Conservation (phyloP, 2,113 vertebrate genomes). For the Isurus oxyrinchus region DNA sequence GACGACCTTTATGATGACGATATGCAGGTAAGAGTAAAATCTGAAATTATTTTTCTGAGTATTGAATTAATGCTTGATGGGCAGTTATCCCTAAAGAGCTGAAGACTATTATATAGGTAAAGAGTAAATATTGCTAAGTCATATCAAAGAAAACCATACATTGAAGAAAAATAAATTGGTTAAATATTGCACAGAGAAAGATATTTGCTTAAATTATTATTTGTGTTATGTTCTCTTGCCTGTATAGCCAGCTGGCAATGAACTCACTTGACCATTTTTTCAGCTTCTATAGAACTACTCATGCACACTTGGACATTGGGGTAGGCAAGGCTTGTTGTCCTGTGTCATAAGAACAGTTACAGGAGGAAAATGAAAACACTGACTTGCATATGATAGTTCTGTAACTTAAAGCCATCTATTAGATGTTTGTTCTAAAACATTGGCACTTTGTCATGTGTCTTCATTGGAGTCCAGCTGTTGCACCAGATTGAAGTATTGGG, state of each 20-base stretch:
- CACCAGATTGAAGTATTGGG: too few species aligned
- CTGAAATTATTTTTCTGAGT: neutral
- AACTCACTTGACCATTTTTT: neutral
- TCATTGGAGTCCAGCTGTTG: too few species aligned
- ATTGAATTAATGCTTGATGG: neutral
- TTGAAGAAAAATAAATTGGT: neutral
- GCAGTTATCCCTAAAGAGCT: neutral
- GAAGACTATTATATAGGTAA: neutral
- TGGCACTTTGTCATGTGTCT: too few species aligned
- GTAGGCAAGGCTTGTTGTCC: neutral
- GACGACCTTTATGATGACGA: slow-evolving; percentile 53
- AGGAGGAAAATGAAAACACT: neutral
- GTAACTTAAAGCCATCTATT: neutral
- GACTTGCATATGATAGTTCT: neutral
- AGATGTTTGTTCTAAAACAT: too few species aligned
- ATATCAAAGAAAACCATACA: neutral
- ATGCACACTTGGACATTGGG: neutral
- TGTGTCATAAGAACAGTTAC: neutral
- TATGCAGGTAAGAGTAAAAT: slow-evolving; percentile 53
- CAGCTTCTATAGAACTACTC: neutral
- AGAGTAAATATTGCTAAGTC: neutral
- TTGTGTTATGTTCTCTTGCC: neutral
- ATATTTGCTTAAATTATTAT: neutral
- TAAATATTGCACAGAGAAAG: neutral
- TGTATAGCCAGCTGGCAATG: neutral